phyloP scores from a whole-genome alignment of 2,888 invertebrate species.

The Cynaeus angustus region DNA sequence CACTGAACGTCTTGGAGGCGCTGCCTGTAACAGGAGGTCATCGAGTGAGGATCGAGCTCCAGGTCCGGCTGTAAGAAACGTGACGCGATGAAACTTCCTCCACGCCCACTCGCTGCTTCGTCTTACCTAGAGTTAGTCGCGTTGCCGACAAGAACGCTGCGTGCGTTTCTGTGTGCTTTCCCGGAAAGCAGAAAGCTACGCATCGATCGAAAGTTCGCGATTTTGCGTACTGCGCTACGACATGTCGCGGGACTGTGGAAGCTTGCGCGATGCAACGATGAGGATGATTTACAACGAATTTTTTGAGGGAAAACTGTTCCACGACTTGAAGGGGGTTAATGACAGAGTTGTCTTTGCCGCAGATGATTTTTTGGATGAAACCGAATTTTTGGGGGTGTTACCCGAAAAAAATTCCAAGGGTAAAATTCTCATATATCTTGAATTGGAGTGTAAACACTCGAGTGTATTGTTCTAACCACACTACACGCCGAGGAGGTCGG shows the following conservation, averaged over 20 bases:
- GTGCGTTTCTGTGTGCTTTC: slow-evolving; percentile 48
- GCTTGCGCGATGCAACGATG: slow-evolving; percentile 38
- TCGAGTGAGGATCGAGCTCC: slow-evolving; percentile 58
- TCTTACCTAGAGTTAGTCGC: slow-evolving; percentile 21
- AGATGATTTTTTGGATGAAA: too few relatives aligned
- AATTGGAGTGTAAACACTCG: too few relatives aligned
- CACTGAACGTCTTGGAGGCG: slow-evolving; percentile 54
- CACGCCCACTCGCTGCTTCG: slow-evolving; percentile 41
- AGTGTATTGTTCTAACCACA: too few relatives aligned
- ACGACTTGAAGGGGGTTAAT: too few relatives aligned
- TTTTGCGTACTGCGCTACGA: slow-evolving; percentile 56
- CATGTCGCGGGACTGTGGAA: slow-evolving; percentile 28
- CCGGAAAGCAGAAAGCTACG: slow-evolving; percentile 50
- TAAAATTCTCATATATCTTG: too few relatives aligned
- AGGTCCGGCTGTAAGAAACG: slow-evolving; percentile 51
- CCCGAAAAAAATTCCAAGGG: too few relatives aligned
- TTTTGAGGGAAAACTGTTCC: background rate
- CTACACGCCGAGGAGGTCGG: too few relatives aligned
- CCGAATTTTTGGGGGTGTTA: too few relatives aligned
- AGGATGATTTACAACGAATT: background rate
- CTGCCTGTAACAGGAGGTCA: slow-evolving; percentile 57
- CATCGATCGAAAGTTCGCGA: slow-evolving; percentile 58
- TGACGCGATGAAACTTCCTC: slow-evolving; percentile 42
- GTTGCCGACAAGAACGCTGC: slow-evolving; percentile 45
- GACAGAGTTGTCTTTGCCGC: too few relatives aligned